Percentiles rank a stretch among this genome's conserved stretches.
phyloP scores from a whole-genome alignment of 1,140 invertebrate species.

The Octopus bimaculoides region DNA sequence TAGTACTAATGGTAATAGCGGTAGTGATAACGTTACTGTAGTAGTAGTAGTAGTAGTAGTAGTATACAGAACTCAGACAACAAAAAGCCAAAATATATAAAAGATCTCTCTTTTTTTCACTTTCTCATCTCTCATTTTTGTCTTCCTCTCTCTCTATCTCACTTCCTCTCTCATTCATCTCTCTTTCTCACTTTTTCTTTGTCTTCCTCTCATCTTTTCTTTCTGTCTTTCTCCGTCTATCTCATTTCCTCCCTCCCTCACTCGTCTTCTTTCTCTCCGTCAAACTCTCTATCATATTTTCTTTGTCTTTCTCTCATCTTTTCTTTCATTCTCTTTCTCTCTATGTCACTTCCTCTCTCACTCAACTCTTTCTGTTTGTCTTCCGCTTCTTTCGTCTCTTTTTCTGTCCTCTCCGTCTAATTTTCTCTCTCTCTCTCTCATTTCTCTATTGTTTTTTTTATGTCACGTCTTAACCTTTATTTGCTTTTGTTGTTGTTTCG shows the following conservation, averaged over 20 bases:
- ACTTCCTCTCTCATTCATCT: constrained; percentile 1
- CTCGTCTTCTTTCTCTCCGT: background rate
- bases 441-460: background rate
- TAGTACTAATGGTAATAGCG: background rate
- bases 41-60: background rate
- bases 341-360: background rate
- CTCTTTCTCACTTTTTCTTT: background rate
- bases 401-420: background rate
- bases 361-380: no score
- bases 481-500: no score
- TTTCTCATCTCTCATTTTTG: background rate
- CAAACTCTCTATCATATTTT: background rate
- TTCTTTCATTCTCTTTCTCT: background rate
- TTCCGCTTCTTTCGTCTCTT: background rate
- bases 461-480: no score
- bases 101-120: no score
- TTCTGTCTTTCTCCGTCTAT: background rate
- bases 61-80: background rate
- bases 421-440: constrained; percentile 4
- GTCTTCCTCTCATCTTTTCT: background rate
- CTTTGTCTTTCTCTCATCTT: background rate
- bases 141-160: background rate
- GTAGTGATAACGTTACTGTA: background rate
- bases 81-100: no score
- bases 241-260: background rate